Conservation (phyloP, 2,113 vertebrate genomes). For the Chaetops frenatus region DNA sequence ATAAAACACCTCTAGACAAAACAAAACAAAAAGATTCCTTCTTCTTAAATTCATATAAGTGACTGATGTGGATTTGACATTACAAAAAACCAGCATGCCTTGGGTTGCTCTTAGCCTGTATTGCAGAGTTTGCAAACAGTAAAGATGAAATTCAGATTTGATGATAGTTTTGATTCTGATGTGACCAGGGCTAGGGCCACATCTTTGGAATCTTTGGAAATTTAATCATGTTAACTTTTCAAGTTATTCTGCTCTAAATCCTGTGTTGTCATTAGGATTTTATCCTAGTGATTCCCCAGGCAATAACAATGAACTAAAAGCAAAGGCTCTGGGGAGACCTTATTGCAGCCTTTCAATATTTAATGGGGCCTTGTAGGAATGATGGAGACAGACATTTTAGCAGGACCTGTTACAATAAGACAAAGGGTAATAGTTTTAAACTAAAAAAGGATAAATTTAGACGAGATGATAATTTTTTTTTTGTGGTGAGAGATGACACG, state of each 20-base stretch:
- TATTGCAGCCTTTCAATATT: neutral
- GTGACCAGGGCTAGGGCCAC: neutral
- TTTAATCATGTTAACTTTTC: neutral
- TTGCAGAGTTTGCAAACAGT: neutral
- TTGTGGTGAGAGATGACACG: neutral
- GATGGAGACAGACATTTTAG: neutral
- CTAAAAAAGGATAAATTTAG: neutral
- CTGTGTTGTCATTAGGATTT: neutral
- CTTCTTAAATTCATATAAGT: neutral
- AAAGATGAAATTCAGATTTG: neutral
- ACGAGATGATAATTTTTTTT: neutral
- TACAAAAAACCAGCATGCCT: neutral
- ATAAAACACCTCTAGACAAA: neutral
- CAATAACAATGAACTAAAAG: neutral
- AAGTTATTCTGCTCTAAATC: neutral
- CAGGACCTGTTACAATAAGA: neutral
- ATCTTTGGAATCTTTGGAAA: neutral
- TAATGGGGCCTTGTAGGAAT: neutral
- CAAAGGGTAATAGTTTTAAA: neutral
- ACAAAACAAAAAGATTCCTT: accelerated
- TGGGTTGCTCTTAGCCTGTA: neutral
- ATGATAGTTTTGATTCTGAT: neutral
- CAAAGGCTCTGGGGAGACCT: neutral
- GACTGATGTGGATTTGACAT: neutral
- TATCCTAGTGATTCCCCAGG: neutral